Evolutionary conservation across 2,797 vertebrate genomes (phyloP), one percentile per base, ranked within the genome.

Genomic region (Lateolabrax maculatus): DNA sequence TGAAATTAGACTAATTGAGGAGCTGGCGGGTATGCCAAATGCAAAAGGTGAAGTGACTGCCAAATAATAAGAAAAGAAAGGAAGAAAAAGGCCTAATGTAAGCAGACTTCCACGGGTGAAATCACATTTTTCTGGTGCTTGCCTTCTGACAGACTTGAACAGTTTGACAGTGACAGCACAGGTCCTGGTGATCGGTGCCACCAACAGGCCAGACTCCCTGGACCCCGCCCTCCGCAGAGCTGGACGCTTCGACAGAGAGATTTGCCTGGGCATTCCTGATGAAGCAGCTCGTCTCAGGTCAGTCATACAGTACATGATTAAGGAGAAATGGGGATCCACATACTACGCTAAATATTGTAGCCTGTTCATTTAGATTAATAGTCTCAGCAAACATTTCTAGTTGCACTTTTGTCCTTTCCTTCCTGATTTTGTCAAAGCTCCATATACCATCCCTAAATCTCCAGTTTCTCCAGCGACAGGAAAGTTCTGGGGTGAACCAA

Each of bases 231-330:
- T 99, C 62, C 95, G 98, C 48, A 92, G 98, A 34, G 98, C 98
- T 0, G 98, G 98, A 3, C 97, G 98, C 76, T 99, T 99, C 6
- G 98, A 99, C 92, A 85, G 95, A 76, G 98, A 99, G 87, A 97
- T 99, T 90, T 97, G 97, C 89, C 90, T 99, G 7, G 98, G 98
- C 1, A 99, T 99, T 79, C 98, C 98, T 0, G 97, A 98, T 65
- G 97, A 98, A 91, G 92, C 80, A 0, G 96, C 97, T 13, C 96
- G 98, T 68, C 93, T 96, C 80, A 96, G 95, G 98, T 99, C 31
- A 60, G 84, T 9, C 10, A 5, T 1, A 25, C 19, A 23, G 3
- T 34, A n/a, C n/a, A n/a, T 3, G 6, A 41, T 67, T 2, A n/a
- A 5, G 15, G 16, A 19, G 5, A 37, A 23, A 49, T 10, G 49